A percentile compares a stretch with the other conserved stretches of the same genome.
Evolutionary conservation across 2,113 vertebrate species (phyloP).

Genomic region (Dolichotis patagonum): DNA sequence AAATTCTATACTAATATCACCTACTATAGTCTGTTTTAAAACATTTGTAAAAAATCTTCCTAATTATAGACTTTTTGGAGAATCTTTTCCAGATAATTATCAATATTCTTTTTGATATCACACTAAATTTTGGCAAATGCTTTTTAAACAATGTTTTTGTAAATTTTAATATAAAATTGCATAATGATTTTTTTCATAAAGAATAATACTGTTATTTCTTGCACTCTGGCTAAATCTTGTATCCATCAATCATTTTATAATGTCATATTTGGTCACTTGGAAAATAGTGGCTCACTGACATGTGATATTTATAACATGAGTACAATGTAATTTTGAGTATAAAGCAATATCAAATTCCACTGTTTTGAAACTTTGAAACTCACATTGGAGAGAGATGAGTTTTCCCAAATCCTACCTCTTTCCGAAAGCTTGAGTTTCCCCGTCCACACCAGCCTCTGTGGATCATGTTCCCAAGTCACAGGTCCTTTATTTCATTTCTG

Average conservation of each 20-base stretch:
- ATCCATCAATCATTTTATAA: not conserved
- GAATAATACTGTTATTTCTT: not conserved
- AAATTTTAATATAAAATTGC: not conserved
- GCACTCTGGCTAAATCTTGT: not conserved
- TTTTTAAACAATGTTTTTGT: not conserved
- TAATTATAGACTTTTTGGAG: not conserved
- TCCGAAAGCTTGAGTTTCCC: not conserved
- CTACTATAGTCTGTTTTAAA: not conserved
- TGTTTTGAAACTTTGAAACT: not conserved
- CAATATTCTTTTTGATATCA: not conserved
- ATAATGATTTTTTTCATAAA: not conserved
- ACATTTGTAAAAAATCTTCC: not conserved
- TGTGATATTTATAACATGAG: not conserved
- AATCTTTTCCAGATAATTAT: not conserved
- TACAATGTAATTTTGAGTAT: not conserved
- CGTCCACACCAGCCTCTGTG: too few species aligned
- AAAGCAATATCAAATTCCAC: not conserved
- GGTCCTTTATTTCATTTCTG: not conserved
- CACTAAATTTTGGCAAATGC: not conserved
- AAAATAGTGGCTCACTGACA: not conserved
- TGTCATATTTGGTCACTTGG: not conserved
- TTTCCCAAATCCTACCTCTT: not conserved
- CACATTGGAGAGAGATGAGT: not conserved
- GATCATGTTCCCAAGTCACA: not conserved
- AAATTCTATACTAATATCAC: not conserved